phyloP scores from a whole-genome alignment of 2,888 invertebrate species.

The Pollenia griseotomentosa region DNA sequence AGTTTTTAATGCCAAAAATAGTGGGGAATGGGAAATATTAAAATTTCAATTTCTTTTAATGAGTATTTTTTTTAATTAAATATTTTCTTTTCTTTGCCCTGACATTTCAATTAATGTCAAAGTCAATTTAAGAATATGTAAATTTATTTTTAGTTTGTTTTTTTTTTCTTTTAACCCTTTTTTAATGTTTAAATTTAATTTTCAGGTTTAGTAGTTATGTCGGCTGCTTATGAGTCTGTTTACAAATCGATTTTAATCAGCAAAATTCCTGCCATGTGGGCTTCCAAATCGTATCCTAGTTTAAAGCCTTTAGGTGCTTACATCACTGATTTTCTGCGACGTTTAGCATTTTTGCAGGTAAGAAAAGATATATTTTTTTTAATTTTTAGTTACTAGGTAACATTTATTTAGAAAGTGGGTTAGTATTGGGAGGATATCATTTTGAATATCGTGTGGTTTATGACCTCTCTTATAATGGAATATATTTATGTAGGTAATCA shows the following conservation, averaged over 20 bases:
- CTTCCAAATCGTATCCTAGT: constrained; percentile 94
- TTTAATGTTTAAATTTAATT: constrained; percentile 16
- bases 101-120: constrained; percentile 3
- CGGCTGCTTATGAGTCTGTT: constrained; percentile 93
- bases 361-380: constrained; percentile 53
- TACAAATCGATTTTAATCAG: constrained; percentile 92
- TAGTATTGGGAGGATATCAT: constrained; percentile 24
- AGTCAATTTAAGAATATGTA: neutral
- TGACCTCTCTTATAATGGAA: constrained; percentile 12
- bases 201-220: constrained; percentile 93
- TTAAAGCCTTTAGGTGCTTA: constrained; percentile 95
- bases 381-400: constrained; percentile 52
- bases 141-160: constrained; percentile 11
- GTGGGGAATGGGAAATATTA: constrained; percentile 44
- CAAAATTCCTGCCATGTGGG: constrained; percentile 93
- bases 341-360: constrained; percentile 94
- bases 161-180: constrained; percentile 32
- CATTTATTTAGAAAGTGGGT: constrained; percentile 68
- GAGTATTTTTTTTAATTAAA: constrained; percentile 30
- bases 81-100: neutral
- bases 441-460: neutral
- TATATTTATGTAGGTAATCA: constrained; percentile 7
- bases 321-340: constrained; percentile 92
- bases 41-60: constrained; percentile 61
- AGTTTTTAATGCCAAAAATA: constrained; percentile 10